Evolutionary conservation across 2,113 vertebrate genomes (phyloP), one percentile per base, ranked within the genome.

Genomic region (Hydrolagus affinis): DNA sequence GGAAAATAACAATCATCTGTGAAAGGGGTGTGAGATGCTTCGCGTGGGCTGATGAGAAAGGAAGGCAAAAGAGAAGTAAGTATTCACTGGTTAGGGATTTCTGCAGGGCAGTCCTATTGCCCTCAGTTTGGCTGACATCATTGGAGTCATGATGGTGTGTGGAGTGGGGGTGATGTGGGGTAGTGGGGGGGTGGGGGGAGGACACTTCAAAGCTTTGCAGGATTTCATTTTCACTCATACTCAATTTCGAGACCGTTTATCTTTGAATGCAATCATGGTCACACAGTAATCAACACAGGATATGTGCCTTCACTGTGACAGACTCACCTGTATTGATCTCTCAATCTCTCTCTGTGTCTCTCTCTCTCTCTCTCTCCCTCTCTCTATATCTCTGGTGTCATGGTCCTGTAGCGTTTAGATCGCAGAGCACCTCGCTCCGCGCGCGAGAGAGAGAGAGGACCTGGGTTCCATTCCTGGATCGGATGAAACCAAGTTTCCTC

Each of bases 31-130:
- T 21, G 19, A 75, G n/a, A 6, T 44, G 44, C 44, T 44, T 1
- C 21, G 73, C 56, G 73, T 75, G 32, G 73, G 73, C 8, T 56
- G 11, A 75, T 44, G 73, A 75, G 15, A 75, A 17, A 75, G 10
- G n/a, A n/a, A n/a, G n/a, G n/a, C n/a, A n/a, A 0, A 75, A 15
- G 30, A 56, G 73, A 74, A 15, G 10, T 15, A 74, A 56, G 72
- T 44, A 8, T 21, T 83, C 66, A 32, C 60, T 8, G 78, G 78
- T 44, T 10, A 83, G 78, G 78, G 78, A 83, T 83, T 83, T 83
- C 78, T 83, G 21, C n/a, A 56, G 62, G 62, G 78, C 32, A 66
- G 11, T 28, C 76, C 60, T 68, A 9, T 17, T 11, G 2, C 10
- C 11, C 7, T 44, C 75, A 11, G 64, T n/a, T 30, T 11, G 25